Evolutionary conservation across 2,888 invertebrate genomes (phyloP).

Genomic region (Aspidapion aeneum): DNA sequence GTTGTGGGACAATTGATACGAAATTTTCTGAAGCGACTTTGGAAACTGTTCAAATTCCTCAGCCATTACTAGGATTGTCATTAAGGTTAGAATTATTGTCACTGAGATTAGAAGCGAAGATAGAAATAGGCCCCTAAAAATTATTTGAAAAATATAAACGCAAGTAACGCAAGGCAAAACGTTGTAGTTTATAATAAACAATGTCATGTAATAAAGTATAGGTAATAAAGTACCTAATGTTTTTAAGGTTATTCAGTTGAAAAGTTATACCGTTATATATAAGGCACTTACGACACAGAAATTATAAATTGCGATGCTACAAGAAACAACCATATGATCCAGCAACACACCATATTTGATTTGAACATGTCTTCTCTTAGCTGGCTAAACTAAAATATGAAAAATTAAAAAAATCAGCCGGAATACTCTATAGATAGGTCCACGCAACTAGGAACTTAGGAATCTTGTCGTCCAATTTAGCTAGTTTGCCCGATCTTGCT

Average conservation of each 20-base stretch:
- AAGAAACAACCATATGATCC: constrained; percentile 87
- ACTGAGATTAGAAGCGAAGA: constrained; percentile 61
- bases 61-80: constrained; percentile 79
- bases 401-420: too few species aligned
- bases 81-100: constrained; percentile 65
- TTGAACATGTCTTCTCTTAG: constrained; percentile 91
- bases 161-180: too few species aligned
- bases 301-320: constrained; percentile 72
- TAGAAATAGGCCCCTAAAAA: constrained; percentile 55
- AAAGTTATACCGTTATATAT: too few species aligned
- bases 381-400: constrained; percentile 64
- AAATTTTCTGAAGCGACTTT: constrained; percentile 62
- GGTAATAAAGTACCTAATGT: too few species aligned
- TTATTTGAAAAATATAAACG: background rate
- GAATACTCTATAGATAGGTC: too few species aligned
- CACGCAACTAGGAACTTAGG: too few species aligned
- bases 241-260: too few species aligned
- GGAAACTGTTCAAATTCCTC: constrained; percentile 75
- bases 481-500: too few species aligned
- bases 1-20: constrained; percentile 70
- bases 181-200: too few species aligned
- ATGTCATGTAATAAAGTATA: too few species aligned
- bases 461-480: too few species aligned
- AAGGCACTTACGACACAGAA: constrained; percentile 66
- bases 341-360: constrained; percentile 90